These are phyloP conservation scores for Pangasius sanitwongsei DNA, from an alignment of 2,797 vertebrate species.

Conservation along the genomic window DNA sequence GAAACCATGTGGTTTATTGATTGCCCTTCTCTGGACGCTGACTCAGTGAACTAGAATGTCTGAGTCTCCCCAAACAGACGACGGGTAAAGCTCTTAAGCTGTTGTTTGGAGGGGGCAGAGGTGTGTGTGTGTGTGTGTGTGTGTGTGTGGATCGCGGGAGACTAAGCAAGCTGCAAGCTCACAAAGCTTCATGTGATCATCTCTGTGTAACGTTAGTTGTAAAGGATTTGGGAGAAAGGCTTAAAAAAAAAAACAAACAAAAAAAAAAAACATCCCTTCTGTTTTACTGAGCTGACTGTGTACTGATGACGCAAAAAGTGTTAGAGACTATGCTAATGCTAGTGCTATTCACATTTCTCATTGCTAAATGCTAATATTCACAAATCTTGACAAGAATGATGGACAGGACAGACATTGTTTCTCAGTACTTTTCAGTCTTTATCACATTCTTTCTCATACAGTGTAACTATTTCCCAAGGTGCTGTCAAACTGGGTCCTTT, in stretches of 20 bases:
- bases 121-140: background rate
- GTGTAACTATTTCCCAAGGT: background rate
- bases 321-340: background rate
- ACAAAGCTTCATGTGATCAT: conserved; percentile 15
- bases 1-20: conserved; percentile 30
- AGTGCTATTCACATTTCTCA: background rate
- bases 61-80: conserved; percentile 26
- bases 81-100: conserved; percentile 35
- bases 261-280: conserved; percentile 2
- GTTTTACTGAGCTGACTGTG: conserved; percentile 8
- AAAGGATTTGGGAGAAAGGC: background rate
- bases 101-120: conserved; percentile 5
- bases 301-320: background rate
- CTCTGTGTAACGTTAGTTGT: background rate
- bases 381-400: background rate
- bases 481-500: background rate
- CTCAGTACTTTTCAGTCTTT: background rate
- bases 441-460: background rate
- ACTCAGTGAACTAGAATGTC: conserved; percentile 26
- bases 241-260: background rate
- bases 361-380: conserved; percentile 1
- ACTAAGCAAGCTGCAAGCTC: conserved; percentile 22
- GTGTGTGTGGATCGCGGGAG: background rate
- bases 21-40: conserved; percentile 29
- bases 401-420: background rate